Conservation (phyloP, 2,113 vertebrate species). For the Sinocyclocheilus maitianheensis region DNA sequence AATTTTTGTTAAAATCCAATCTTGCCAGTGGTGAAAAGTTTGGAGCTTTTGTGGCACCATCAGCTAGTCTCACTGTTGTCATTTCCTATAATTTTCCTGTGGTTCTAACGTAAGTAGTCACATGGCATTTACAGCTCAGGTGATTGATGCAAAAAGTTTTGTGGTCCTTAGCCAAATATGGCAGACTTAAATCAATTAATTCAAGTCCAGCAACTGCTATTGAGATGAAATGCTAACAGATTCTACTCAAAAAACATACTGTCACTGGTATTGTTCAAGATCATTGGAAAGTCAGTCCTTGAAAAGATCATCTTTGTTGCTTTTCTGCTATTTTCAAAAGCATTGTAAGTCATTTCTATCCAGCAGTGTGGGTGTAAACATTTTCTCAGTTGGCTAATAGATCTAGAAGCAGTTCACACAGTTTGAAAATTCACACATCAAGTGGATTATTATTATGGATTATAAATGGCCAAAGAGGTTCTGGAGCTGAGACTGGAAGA, state of each 20-base stretch:
- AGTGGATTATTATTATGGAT: background rate
- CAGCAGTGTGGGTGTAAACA: background rate
- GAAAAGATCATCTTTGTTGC: background rate
- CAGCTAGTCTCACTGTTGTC: background rate
- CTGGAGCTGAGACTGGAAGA: background rate
- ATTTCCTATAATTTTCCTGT: background rate
- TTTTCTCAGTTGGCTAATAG: background rate
- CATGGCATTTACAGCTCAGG: background rate
- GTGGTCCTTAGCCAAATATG: background rate
- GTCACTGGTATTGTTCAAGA: background rate
- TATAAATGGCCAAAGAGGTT: background rate
- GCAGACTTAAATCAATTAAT: background rate
- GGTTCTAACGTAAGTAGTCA: background rate
- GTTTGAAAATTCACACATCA: constrained; percentile 1
- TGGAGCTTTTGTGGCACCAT: too few species aligned
- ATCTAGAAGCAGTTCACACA: background rate
- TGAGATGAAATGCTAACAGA: background rate
- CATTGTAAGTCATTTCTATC: background rate
- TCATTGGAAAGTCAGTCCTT: background rate
- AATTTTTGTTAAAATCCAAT: too few species aligned
- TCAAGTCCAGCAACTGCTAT: background rate
- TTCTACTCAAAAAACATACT: background rate
- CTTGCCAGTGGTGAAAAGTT: too few species aligned
- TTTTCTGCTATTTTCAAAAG: background rate
- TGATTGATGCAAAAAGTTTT: background rate